phyloP scores from a whole-genome alignment of 2,113 vertebrate genomes.

The Stegastes partitus region DNA sequence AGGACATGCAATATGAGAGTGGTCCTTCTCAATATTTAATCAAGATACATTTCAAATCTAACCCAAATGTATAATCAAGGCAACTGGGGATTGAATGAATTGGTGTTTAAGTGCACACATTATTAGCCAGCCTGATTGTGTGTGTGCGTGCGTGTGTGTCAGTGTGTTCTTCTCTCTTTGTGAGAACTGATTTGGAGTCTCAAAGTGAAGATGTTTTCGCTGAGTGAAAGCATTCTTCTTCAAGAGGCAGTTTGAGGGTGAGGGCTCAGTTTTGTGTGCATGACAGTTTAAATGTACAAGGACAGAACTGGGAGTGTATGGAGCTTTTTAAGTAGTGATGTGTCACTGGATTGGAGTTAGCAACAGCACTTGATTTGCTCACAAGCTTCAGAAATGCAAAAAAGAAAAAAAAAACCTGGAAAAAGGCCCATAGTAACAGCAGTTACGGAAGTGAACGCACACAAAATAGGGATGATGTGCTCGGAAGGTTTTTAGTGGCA shows the following conservation, averaged over 20 bases:
- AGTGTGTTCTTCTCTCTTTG: slow-evolving; percentile 10
- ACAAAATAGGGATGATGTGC: neutral
- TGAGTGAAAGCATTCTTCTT: slow-evolving; percentile 45
- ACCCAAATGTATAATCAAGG: slow-evolving; percentile 81
- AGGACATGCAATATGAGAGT: slow-evolving; percentile 75
- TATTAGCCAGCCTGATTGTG: slow-evolving; percentile 61
- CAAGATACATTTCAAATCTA: slow-evolving; percentile 81
- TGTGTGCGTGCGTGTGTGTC: slow-evolving; percentile 12
- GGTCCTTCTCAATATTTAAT: slow-evolving; percentile 82
- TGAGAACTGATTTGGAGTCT: slow-evolving; percentile 46
- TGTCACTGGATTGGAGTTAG: slow-evolving; percentile 18
- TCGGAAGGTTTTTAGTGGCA: neutral
- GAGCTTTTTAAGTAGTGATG: neutral
- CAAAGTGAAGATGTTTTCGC: slow-evolving; percentile 50
- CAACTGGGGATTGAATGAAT: slow-evolving; percentile 75
- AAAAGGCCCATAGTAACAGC: neutral
- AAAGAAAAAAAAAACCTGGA: neutral
- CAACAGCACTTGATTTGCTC: neutral
- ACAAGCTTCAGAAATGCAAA: neutral
- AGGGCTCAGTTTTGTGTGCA: slow-evolving; percentile 14
- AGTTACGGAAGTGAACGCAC: neutral
- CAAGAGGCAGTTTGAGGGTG: slow-evolving; percentile 33
- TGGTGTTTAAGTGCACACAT: slow-evolving; percentile 75
- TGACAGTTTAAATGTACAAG: slow-evolving; percentile 6
- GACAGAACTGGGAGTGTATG: slow-evolving; percentile 9